These are phyloP conservation scores for Choreutis nemorana DNA, from an alignment of 2,888 invertebrate species.

Conservation along the genomic window DNA sequence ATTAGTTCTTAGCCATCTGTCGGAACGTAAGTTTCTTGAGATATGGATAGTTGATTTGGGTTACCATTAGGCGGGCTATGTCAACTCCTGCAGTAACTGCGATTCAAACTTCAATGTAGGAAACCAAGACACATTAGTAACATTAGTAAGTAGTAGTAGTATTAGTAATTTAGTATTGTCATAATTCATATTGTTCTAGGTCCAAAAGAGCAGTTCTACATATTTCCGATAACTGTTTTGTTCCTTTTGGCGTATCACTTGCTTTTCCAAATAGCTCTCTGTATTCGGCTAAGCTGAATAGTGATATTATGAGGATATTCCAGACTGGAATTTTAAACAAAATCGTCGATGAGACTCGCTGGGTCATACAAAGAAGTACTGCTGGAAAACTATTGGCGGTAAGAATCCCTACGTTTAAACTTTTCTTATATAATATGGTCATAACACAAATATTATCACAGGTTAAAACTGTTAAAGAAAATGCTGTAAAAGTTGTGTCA, in stretches of 20 bases:
- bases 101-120: too few species aligned
- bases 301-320: conserved; percentile 67
- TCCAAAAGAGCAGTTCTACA: conserved; percentile 73
- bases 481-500: conserved; percentile 38
- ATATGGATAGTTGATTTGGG: background rate
- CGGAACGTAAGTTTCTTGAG: background rate
- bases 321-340: conserved; percentile 75
- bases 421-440: conserved; percentile 9
- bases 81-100: too few species aligned
- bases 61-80: background rate
- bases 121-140: too few species aligned
- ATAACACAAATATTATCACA: conserved; percentile 20
- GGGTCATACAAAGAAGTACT: conserved; percentile 72
- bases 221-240: conserved; percentile 78
- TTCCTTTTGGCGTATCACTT: conserved; percentile 73
- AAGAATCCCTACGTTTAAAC: conserved; percentile 8
- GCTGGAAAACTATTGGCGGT: conserved; percentile 72
- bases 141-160: background rate
- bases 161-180: background rate
- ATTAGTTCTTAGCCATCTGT: background rate
- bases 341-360: conserved; percentile 73
- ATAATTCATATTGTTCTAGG: conserved; percentile 22
- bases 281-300: conserved; percentile 68
- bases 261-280: conserved; percentile 71
- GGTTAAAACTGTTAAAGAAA: conserved; percentile 53